These are phyloP conservation scores for Sebastes iracundus DNA, from an alignment of 2,797 vertebrate genomes.

Conservation along the genomic window DNA sequence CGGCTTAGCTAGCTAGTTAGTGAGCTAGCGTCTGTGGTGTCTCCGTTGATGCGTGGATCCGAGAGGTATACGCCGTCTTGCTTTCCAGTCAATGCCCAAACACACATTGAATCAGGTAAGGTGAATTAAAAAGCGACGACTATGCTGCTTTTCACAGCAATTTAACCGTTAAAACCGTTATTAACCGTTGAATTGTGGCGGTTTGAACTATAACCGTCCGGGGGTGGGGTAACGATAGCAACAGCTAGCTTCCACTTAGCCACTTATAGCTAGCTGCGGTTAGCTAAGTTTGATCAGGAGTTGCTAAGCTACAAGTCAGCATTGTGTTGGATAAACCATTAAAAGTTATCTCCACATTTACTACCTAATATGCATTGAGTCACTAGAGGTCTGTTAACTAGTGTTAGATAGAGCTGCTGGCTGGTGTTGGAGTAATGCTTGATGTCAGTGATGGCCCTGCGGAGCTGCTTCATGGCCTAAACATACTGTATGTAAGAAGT, in stretches of 20 bases:
- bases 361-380: not conserved
- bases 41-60: conserved; percentile 84
- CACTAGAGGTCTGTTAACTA: not conserved
- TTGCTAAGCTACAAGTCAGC: not conserved
- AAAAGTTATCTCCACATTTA: not conserved
- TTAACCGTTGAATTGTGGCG: conserved; percentile 51
- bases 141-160: not conserved
- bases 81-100: conserved; percentile 85
- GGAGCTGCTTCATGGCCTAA: conserved; percentile 58
- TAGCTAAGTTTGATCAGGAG: conserved; percentile 50
- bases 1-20: conserved; percentile 74
- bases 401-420: conserved; percentile 18
- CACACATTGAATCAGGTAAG: conserved; percentile 81
- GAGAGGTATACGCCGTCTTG: conserved; percentile 74
- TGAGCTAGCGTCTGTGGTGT: conserved; percentile 79
- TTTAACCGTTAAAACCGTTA: not conserved
- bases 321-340: not conserved
- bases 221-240: conserved; percentile 76
- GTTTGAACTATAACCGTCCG: conserved; percentile 40
- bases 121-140: not conserved
- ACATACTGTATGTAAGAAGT: conserved; percentile 11
- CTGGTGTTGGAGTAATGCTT: conserved; percentile 28
- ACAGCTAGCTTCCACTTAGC: conserved; percentile 51
- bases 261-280: conserved; percentile 44
- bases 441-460: conserved; percentile 54